phyloP scores from a whole-genome alignment of 2,113 vertebrate species.

The Oceanodroma tethys region DNA sequence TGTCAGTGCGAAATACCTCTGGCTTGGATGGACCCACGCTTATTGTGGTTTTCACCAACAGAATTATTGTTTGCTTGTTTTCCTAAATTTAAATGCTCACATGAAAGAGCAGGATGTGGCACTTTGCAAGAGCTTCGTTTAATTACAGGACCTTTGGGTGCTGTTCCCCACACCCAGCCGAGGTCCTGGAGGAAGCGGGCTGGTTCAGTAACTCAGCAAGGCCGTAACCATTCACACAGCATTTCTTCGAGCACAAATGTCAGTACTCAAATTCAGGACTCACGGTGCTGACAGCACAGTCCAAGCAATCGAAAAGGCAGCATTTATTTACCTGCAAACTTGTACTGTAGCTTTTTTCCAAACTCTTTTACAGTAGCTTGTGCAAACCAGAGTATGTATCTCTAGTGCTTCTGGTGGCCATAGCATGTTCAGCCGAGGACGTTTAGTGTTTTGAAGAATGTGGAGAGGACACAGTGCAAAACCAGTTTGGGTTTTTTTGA shows the following conservation, averaged over 20 bases:
- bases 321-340: neutral
- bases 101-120: neutral
- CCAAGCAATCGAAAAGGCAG: neutral
- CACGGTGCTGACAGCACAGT: neutral
- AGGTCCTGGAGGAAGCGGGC: neutral
- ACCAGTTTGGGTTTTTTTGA: neutral
- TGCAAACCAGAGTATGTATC: neutral
- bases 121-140: neutral
- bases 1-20: neutral
- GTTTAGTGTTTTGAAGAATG: neutral
- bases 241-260: neutral
- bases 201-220: neutral
- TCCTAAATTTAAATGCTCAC: neutral
- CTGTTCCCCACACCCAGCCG: neutral
- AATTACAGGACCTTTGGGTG: neutral
- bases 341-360: neutral
- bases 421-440: neutral
- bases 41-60: neutral
- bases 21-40: neutral
- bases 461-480: neutral
- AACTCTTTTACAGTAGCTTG: neutral
- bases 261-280: neutral
- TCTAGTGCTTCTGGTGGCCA: neutral
- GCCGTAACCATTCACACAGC: fast-evolving
- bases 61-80: neutral